Percentiles rank a stretch among this genome's conserved stretches.
Conservation (phyloP, 2,113 vertebrate species). For the Vidua macroura region DNA sequence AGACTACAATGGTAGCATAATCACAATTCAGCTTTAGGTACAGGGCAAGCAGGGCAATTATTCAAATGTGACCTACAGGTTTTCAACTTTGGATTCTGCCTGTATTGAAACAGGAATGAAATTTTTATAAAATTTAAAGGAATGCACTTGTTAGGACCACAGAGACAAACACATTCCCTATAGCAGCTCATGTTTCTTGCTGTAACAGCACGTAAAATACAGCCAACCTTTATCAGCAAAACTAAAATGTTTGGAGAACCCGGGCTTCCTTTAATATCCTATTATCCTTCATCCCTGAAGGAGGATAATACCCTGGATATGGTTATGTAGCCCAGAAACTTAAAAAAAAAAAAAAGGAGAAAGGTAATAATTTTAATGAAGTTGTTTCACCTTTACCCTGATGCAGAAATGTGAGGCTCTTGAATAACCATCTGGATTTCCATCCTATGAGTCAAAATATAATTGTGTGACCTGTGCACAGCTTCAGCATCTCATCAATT, state of each 20-base stretch:
- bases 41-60: not conserved
- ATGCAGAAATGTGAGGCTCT: constrained; percentile 10
- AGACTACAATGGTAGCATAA: not conserved
- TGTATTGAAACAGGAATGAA: constrained; percentile 20
- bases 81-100: constrained; percentile 25
- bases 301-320: not conserved
- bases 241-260: not conserved
- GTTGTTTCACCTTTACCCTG: constrained; percentile 23
- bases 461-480: not conserved
- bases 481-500: not conserved
- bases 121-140: constrained; percentile 12
- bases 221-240: not conserved
- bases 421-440: constrained; percentile 42
- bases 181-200: not conserved
- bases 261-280: not conserved
- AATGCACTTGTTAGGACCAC: not conserved
- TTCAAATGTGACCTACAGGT: constrained; percentile 43
- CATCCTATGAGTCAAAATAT: not conserved
- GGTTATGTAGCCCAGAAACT: not conserved
- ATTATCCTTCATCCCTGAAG: not conserved
- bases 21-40: not conserved
- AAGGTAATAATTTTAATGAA: constrained; percentile 2
- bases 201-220: not conserved
- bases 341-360: not conserved
- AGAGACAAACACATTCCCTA: not conserved